These are phyloP conservation scores for Lepus townsendii DNA, from an alignment of 2,797 vertebrate genomes.

Conservation along the genomic window DNA sequence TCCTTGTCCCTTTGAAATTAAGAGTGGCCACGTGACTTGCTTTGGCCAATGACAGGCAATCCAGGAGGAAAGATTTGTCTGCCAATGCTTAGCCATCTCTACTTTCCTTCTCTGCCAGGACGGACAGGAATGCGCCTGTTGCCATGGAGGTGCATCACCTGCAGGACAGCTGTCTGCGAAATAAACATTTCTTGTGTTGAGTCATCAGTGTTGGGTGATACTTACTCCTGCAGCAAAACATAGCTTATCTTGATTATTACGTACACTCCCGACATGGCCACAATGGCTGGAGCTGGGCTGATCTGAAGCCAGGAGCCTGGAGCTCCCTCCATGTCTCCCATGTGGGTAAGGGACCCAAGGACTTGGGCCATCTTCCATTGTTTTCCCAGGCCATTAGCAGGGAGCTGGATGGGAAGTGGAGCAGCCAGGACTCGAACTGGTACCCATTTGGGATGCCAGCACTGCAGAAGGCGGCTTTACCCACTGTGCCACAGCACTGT, in stretches of 20 bases:
- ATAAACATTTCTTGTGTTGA: background rate
- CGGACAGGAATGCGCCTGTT: background rate
- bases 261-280: too few relatives aligned
- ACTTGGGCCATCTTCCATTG: too few relatives aligned
- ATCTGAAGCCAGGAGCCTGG: too few relatives aligned
- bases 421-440: too few relatives aligned
- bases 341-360: too few relatives aligned
- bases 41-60: conserved; percentile 23
- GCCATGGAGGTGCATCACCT: background rate
- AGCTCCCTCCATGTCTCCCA: too few relatives aligned
- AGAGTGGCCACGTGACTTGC: conserved; percentile 18
- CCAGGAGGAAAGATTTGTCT: background rate
- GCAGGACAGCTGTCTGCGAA: background rate
- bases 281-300: too few relatives aligned
- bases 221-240: background rate
- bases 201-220: background rate
- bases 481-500: too few relatives aligned
- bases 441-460: too few relatives aligned
- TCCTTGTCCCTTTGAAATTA: conserved; percentile 47
- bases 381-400: too few relatives aligned
- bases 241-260: background rate
- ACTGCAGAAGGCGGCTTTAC: too few relatives aligned
- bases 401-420: too few relatives aligned
- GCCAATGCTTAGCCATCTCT: background rate
- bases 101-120: background rate